Evolutionary conservation across 2,888 invertebrate genomes (phyloP), one percentile per base, ranked within the genome.

Genomic region (Drosophila macrothrix): DNA sequence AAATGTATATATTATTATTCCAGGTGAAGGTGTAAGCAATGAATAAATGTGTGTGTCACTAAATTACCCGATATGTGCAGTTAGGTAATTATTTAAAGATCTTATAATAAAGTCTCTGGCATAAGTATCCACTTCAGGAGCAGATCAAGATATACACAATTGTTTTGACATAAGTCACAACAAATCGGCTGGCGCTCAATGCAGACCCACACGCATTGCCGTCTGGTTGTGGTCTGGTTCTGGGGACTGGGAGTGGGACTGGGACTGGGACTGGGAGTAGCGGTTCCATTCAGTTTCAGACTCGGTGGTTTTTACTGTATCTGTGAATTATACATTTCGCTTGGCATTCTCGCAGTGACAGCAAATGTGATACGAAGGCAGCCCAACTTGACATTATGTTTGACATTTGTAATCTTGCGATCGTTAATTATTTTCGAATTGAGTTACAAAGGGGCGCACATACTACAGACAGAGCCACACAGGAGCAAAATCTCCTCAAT

Each of bases 341-440:
- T 59, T 70, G 63, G 62, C 67, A 70, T 68, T 68, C 55, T 73
- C 70, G 49, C 73, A 78, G 78, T 73, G 80, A 79, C 74, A 77
- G 72, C 69, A 65, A 67, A 84, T 84, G 83, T 74, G 80, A 80
- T 83, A 80, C 73, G 73, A 64, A 73, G 70, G 69, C 78, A 64
- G 91, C 83, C 83, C 86, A 83, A 89, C 73, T 85, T 92, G 92
- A 92, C 92, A 92, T 90, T 90, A 82, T 90, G 88, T 93, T 91
- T 92, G 92, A 92, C 92, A 91, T 90, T 91, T 91, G 88, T 92
- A 93, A 92, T 92, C 91, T 90, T 80, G 87, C 78, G 91, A 92
- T 92, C 92, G 92, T 92, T 92, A 92, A 92, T 92, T 92, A 92
- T 91, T 89, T 91, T 83, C 83, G 92, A 91, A 91, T 92, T 91